A percentile compares a stretch with the other conserved stretches of the same genome.
phyloP scores from a whole-genome alignment of 1,140 invertebrate genomes.

The Heliconius eleuchia region DNA sequence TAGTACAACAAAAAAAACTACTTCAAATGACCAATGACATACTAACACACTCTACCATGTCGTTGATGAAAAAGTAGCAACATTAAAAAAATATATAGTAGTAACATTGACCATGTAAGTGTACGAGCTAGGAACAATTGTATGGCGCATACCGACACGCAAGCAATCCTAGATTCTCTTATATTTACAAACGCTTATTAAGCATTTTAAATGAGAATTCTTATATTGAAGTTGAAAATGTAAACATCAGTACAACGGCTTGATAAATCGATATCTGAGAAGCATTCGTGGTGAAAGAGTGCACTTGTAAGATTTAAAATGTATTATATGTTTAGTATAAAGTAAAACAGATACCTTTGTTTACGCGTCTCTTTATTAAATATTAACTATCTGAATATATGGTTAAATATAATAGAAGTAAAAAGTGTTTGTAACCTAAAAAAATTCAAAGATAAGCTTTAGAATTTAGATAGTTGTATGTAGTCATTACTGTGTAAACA shows the following conservation, averaged over 20 bases:
- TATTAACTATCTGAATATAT: not conserved
- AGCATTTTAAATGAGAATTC: slow-evolving; percentile 12
- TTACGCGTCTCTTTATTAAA: not conserved
- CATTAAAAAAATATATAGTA: not conserved
- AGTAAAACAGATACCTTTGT: not conserved
- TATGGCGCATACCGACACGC: not conserved
- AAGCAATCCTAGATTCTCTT: not conserved
- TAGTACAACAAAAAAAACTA: not conserved
- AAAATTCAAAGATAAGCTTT: too few species aligned
- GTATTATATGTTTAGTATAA: slow-evolving; percentile 13
- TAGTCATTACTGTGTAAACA: too few species aligned
- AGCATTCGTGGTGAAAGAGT: slow-evolving; percentile 24
- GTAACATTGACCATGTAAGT: slow-evolving; percentile 23
- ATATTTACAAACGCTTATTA: slow-evolving; percentile 15
- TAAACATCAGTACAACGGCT: slow-evolving; percentile 26
- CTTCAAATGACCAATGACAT: not conserved
- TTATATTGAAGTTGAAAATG: slow-evolving; percentile 15
- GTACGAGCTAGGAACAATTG: slow-evolving; percentile 5
- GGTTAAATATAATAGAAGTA: not conserved
- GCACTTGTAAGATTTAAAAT: slow-evolving; percentile 35
- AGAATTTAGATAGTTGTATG: too few species aligned
- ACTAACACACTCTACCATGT: not conserved
- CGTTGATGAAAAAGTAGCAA: not conserved
- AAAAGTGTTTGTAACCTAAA: too few species aligned
- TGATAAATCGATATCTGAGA: slow-evolving; percentile 30